Base-by-base conservation (phyloP, 2,113 vertebrate genomes). In the Callospermophilus lateralis region DNA sequence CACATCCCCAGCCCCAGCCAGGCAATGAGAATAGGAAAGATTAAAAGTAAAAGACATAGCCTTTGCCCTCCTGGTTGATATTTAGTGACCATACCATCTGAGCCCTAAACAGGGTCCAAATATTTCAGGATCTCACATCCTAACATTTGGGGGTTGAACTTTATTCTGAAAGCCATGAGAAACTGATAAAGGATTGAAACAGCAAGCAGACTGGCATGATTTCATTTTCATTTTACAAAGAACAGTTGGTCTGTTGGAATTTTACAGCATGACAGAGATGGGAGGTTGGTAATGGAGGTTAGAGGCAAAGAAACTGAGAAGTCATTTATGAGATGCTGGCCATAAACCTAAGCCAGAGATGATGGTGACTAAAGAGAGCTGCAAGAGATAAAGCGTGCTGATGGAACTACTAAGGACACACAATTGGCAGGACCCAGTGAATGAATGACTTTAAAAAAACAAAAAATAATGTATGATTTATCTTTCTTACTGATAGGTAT, bases 221-320 rank as follows among this genome's bases (percentile, higher is more conserved):
- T 45, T n/a, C 37, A 30, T 95, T 96, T 92, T 92, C 13, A 65
- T 81, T 79, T 58, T 51, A 80, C n/a, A 55, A 53, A 84, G 28
- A 70, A 26, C n/a, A 70, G 17, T 26, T 72, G 15, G 34, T 81
- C 45, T 45, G 34, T 58, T 58, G 73, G 76, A 37, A 89, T 51
- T 39, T 61, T 84, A 91, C 15, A 24, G 9, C 42, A 20, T 58
- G 55, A 58, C 20, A 58, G 55, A 19, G 20, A 13, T 63, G 61
- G 17, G 51, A 94, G 22, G 10, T 78, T 85, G 67, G 30, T 63
- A n/a, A 32, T 65, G 42, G 73, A 91, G 76, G 9, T 70, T 63
- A 72, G 34, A 77, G 32, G 48, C 63, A 85, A 92, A 89, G 84
- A 92, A 92, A 76, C 28, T 26, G 16, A 70, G 84, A 65, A 89